A percentile compares a stretch with the other conserved stretches of the same genome.
Conservation (phyloP, 2,888 invertebrate genomes). For the Clusia tigrina region DNA sequence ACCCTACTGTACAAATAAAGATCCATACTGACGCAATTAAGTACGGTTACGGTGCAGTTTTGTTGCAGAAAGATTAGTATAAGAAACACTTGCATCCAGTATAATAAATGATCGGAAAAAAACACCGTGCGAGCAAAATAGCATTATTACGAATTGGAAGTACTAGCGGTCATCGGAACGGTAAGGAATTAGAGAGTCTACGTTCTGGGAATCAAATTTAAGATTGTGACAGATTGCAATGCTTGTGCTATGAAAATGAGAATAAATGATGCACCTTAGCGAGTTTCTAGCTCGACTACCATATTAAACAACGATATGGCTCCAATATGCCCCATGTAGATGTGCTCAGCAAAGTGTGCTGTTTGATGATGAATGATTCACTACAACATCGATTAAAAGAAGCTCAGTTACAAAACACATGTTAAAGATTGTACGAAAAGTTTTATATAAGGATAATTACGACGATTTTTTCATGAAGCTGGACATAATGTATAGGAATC, state of each 20-base stretch:
- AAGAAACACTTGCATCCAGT: neutral
- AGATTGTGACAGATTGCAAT: neutral
- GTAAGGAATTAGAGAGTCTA: neutral
- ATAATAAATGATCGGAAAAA: neutral
- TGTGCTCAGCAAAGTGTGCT: neutral
- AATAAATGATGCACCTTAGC: neutral
- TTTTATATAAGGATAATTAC: conserved; percentile 10
- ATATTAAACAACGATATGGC: neutral
- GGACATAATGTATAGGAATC: conserved; percentile 21
- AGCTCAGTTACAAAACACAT: too few species aligned
- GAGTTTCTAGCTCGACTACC: neutral
- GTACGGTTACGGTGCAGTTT: neutral
- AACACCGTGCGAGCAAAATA: neutral
- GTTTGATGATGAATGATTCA: neutral
- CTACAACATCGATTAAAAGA: neutral
- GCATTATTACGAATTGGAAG: neutral
- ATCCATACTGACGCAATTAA: neutral
- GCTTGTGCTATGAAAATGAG: neutral
- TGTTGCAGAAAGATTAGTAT: neutral
- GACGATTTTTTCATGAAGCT: conserved; percentile 28
- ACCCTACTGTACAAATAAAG: neutral
- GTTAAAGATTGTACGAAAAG: conserved; percentile 15
- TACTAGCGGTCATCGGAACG: neutral
- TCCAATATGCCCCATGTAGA: neutral
- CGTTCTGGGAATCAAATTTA: neutral